phyloP scores from a whole-genome alignment of 2,113 vertebrate species.

The Furnarius figulus region DNA sequence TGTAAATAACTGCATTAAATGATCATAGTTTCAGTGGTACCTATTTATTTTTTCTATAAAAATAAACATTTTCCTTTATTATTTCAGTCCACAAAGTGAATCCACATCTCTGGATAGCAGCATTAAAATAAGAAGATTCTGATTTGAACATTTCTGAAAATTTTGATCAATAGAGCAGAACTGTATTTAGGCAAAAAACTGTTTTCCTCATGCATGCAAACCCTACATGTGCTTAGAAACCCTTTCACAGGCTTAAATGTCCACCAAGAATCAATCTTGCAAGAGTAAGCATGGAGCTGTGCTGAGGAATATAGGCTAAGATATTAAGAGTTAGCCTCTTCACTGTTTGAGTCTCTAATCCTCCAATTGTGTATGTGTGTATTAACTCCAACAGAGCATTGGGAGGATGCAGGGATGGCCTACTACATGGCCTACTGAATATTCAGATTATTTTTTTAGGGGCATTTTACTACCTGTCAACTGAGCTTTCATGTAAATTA shows the following conservation, averaged over 20 bases:
- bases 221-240: background rate
- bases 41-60: background rate
- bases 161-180: background rate
- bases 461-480: background rate
- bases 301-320: background rate
- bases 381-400: background rate
- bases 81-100: background rate
- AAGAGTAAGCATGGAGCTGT: background rate
- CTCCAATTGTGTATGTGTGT: background rate
- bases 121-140: background rate
- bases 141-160: background rate
- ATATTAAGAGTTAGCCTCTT: background rate
- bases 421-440: background rate
- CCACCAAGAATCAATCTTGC: background rate
- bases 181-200: background rate
- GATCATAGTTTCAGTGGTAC: background rate
- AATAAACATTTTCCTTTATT: background rate
- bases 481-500: background rate
- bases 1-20: background rate
- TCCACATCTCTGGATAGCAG: background rate
- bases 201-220: background rate
- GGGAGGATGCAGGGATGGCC: background rate
- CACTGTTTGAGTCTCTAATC: background rate
- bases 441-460: background rate
- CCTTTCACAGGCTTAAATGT: background rate